Evolutionary conservation across 2,888 invertebrate species (phyloP).

Genomic region (Dinocampus coccinellae): DNA sequence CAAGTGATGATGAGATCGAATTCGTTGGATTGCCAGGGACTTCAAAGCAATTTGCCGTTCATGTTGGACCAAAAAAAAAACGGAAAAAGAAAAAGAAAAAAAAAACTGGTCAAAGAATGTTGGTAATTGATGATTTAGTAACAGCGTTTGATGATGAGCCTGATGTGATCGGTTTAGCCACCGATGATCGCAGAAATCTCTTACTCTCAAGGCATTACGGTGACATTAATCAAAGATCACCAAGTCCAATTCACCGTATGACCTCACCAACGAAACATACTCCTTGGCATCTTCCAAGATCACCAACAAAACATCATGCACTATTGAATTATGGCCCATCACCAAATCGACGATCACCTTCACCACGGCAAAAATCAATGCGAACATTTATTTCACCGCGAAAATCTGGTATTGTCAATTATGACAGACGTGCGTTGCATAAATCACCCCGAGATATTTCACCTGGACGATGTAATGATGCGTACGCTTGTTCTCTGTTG

Average conservation of each 20-base stretch:
- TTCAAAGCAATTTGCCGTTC: slow-evolving; percentile 44
- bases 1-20: slow-evolving; percentile 67
- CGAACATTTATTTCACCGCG: slow-evolving; percentile 29
- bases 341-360: slow-evolving; percentile 33
- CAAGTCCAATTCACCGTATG: slow-evolving; percentile 1
- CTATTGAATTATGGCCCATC: slow-evolving; percentile 24
- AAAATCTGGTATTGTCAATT: slow-evolving; percentile 29
- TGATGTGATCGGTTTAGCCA: neutral
- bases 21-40: slow-evolving; percentile 57
- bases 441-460: slow-evolving; percentile 13
- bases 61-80: slow-evolving; percentile 40
- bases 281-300: neutral
- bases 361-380: slow-evolving; percentile 35
- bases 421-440: neutral
- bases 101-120: slow-evolving; percentile 45
- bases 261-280: neutral
- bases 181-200: neutral
- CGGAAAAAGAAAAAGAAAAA: slow-evolving; percentile 56
- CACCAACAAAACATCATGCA: slow-evolving; percentile 22
- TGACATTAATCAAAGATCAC: slow-evolving; percentile 42
- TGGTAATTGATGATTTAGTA: slow-evolving; percentile 46
- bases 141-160: slow-evolving; percentile 39
- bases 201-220: slow-evolving; percentile 29
- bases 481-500: slow-evolving; percentile 55
- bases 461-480: slow-evolving; percentile 38